Percentiles rank a stretch among this genome's conserved stretches.
These are phyloP conservation scores for Muscicapa adusta DNA, from an alignment of 2,113 vertebrate genomes.

Conservation along the genomic window DNA sequence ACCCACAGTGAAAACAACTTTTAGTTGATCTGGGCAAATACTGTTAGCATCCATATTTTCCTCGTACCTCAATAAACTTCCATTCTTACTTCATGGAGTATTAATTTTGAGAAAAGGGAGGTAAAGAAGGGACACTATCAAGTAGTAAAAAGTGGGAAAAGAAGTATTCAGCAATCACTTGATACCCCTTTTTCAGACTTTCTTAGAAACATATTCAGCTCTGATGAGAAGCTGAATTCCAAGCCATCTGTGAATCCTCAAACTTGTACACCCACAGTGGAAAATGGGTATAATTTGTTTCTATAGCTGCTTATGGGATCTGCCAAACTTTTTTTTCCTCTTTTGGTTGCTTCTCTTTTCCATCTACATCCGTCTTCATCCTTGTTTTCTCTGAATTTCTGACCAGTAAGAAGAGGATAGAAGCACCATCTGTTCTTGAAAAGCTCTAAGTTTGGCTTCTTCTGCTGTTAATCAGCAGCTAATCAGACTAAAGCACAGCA, in stretches of 20 bases:
- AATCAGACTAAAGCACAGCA: neutral
- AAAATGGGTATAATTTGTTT: constrained; percentile 64
- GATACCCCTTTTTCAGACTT: constrained; percentile 6
- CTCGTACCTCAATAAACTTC: neutral
- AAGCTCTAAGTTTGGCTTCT: constrained; percentile 42
- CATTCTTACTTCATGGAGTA: neutral
- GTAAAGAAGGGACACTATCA: neutral
- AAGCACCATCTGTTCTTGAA: constrained; percentile 63
- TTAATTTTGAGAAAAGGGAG: neutral
- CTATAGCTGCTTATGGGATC: constrained; percentile 32
- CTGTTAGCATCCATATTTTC: neutral
- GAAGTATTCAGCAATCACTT: neutral
- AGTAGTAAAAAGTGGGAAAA: neutral
- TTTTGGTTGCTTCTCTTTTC: constrained; percentile 1
- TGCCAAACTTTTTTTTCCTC: constrained; percentile 37
- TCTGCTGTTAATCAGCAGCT: constrained; percentile 37
- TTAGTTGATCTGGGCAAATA: neutral
- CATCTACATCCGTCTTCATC: constrained; percentile 37
- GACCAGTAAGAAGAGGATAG: constrained; percentile 52
- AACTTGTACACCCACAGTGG: constrained; percentile 57
- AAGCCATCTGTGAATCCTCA: constrained; percentile 65
- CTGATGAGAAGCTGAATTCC: constrained; percentile 35
- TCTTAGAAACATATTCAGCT: constrained; percentile 16
- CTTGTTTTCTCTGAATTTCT: constrained; percentile 54
- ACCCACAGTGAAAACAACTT: neutral